Evolutionary conservation across 2,797 vertebrate species (phyloP).

Genomic region (Pogoniulus pusillus): DNA sequence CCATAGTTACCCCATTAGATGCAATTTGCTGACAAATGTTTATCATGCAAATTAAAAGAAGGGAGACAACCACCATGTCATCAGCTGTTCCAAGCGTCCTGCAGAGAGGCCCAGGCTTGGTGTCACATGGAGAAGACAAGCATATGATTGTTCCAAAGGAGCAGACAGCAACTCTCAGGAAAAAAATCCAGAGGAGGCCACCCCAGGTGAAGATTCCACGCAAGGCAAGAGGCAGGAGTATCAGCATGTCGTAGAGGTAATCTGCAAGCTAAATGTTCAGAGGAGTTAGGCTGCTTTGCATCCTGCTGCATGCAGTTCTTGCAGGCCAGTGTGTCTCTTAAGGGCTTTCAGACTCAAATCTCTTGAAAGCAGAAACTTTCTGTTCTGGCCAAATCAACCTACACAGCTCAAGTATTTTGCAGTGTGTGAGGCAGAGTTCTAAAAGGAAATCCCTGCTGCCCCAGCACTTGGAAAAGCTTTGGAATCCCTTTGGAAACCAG

Average conservation of each 20-base stretch:
- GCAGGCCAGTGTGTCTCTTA: not conserved
- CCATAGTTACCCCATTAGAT: slow-evolving; percentile 61
- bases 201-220: slow-evolving; percentile 77
- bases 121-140: slow-evolving; percentile 71
- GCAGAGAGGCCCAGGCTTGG: slow-evolving; percentile 74
- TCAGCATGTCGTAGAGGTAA: slow-evolving; percentile 80
- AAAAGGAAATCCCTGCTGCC: not conserved
- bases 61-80: slow-evolving; percentile 80
- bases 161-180: slow-evolving; percentile 81
- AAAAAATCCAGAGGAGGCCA: slow-evolving; percentile 81
- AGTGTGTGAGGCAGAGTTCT: not conserved
- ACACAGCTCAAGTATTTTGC: not conserved
- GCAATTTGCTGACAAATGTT: slow-evolving; percentile 83
- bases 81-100: slow-evolving; percentile 80
- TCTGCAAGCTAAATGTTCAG: slow-evolving; percentile 77
- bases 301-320: not conserved
- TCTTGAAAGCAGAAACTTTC: not conserved
- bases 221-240: slow-evolving; percentile 77
- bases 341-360: not conserved
- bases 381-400: not conserved
- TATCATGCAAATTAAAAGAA: slow-evolving; percentile 83
- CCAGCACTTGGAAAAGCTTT: not conserved
- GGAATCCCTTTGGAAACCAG: not conserved
- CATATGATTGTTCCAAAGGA: slow-evolving; percentile 79
- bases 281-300: not conserved